Evolutionary conservation across 2,113 vertebrate species (phyloP), one percentile per base, ranked within the genome.

Genomic region (Cryptotis parvus): DNA sequence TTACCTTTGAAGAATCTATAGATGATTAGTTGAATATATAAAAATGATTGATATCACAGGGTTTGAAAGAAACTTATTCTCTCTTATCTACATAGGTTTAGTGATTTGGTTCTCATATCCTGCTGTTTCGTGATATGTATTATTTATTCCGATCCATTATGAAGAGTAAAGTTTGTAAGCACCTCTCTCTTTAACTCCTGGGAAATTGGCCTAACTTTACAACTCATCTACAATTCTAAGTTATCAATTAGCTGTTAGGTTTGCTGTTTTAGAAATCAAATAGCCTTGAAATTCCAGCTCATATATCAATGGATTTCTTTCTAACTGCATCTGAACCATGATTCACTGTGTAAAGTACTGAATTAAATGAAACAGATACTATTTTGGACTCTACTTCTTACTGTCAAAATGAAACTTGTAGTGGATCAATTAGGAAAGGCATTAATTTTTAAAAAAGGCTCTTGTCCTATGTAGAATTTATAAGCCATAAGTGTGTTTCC

Each of bases 211-310:
- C 41, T 76, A 73, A 87, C 41, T 94, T 94, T 65, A 70, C 45
- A 94, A 89, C 87, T 97, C 69, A 91, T 92, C 76, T 93, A 43
- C 69, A 90, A 94, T 96, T 93, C 90, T 63, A 92, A 68, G 74
- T 93, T 93, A 94, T 95, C 96, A 94, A 93, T 95, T 95, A 96
- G 35, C 96, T 96, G 88, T 94, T 90, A 91, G 78, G 69, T 82
- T 92, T 86, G 72, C 88, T 96, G 80, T 73, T 92, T 95, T 94
- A 79, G 92, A 93, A 93, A 91, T 93, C 76, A 85, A 87, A 83
- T 81, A 74, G 80, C 31, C 84, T 93, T 69, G 91, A 81, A 90
- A 96, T 91, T 83, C 73, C 68, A 89, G 29, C 68, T 89, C 14
- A 68, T 84, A 66, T 96, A 92, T 92, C 85, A 16, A 7, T 43